phyloP scores from a whole-genome alignment of 2,888 invertebrate species.

The Nomada fabriciana region DNA sequence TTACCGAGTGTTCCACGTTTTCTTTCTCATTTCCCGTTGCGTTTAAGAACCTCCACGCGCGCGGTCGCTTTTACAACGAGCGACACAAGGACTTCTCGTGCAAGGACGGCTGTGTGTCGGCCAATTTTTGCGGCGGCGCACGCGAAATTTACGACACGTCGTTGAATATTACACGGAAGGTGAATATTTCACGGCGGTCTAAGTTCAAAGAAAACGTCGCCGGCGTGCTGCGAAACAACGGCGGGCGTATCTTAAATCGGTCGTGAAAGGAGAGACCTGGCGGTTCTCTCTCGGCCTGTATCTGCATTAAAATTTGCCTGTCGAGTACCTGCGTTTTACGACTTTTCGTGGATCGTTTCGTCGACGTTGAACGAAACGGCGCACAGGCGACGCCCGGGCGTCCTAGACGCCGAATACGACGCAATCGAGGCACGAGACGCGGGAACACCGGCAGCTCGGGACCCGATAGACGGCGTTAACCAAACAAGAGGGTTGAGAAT shows the following conservation, averaged over 20 bases:
- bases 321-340: conserved; percentile 39
- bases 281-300: not conserved
- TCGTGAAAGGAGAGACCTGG: conserved; percentile 34
- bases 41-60: not conserved
- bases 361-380: conserved; percentile 17
- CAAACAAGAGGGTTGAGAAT: conserved; percentile 72
- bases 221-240: conserved; percentile 25
- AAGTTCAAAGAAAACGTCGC: conserved; percentile 56
- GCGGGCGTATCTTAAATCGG: conserved; percentile 52
- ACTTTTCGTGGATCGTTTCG: conserved; percentile 38
- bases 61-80: conserved; percentile 41
- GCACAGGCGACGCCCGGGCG: not conserved
- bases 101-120: conserved; percentile 36
- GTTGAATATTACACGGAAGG: conserved; percentile 52
- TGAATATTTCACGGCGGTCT: conserved; percentile 59
- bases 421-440: conserved; percentile 12
- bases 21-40: not conserved
- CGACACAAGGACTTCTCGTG: conserved; percentile 38
- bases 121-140: conserved; percentile 54
- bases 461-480: conserved; percentile 59
- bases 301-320: conserved; percentile 42
- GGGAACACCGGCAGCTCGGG: conserved; percentile 2
- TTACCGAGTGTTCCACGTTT: conserved; percentile 12
- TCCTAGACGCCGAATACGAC: not conserved
- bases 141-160: conserved; percentile 56